Evolutionary conservation across 2,797 vertebrate genomes (phyloP).

Genomic region (Amazona finschi): DNA sequence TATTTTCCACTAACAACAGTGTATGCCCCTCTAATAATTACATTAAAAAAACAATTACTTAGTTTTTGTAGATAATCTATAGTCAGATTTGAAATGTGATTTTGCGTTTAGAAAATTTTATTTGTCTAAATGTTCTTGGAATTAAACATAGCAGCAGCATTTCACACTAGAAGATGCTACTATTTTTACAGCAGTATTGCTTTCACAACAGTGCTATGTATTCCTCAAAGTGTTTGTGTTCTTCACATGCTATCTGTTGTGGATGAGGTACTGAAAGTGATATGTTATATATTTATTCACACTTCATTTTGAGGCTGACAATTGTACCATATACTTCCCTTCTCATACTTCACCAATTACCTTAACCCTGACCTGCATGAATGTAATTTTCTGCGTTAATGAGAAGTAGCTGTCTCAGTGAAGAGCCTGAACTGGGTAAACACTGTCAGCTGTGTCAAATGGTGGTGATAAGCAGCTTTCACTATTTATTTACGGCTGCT

Average conservation of each 20-base stretch:
- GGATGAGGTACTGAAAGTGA: background rate
- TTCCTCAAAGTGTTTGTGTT: conserved; percentile 1
- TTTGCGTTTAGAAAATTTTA: background rate
- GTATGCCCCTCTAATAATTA: background rate
- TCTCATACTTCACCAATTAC: conserved; percentile 34
- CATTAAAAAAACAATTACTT: background rate
- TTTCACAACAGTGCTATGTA: background rate
- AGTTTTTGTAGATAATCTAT: background rate
- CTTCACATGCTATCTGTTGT: background rate
- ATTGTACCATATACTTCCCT: conserved; percentile 4
- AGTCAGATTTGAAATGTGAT: background rate
- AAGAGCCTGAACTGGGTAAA: conserved; percentile 19
- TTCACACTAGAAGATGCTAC: background rate
- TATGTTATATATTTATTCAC: conserved; percentile 54
- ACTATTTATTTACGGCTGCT: background rate
- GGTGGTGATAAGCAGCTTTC: conserved; percentile 37
- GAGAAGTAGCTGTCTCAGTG: conserved; percentile 25
- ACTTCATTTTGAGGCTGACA: conserved; percentile 30
- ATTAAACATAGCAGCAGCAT: background rate
- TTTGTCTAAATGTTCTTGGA: background rate
- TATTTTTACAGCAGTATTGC: background rate
- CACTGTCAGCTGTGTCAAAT: conserved; percentile 33
- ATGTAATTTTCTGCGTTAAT: conserved; percentile 53
- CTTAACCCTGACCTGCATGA: conserved; percentile 34
- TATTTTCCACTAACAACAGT: background rate